A percentile compares a stretch with the other conserved stretches of the same genome.
These are phyloP conservation scores for Hyla sarda DNA, from an alignment of 2,113 vertebrate species.

Conservation along the genomic window DNA sequence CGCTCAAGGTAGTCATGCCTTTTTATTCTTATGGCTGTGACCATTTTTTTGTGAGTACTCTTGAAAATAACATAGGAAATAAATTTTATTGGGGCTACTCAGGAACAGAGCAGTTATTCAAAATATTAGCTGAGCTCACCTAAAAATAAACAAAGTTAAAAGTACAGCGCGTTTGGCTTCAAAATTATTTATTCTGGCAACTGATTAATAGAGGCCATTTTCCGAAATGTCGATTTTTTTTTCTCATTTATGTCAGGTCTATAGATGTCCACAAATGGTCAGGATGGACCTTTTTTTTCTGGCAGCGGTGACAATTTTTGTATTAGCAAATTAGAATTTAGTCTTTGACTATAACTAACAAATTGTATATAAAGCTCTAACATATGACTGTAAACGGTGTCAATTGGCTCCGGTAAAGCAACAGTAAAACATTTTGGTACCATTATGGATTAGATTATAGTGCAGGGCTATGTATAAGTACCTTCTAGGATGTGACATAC, in stretches of 20 bases:
- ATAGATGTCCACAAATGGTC: slow-evolving; percentile 17
- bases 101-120: slow-evolving; percentile 45
- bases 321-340: slow-evolving; percentile 2
- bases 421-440: not conserved
- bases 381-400: not conserved
- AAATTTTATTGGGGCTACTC: slow-evolving; percentile 38
- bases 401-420: not conserved
- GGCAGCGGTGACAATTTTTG: not conserved
- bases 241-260: slow-evolving; percentile 12
- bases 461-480: not conserved
- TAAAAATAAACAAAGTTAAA: slow-evolving; percentile 35
- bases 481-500: slow-evolving; percentile 18
- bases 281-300: not conserved
- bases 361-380: not conserved
- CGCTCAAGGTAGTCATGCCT: not conserved
- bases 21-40: not conserved
- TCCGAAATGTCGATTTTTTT: slow-evolving; percentile 33
- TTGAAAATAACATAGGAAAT: slow-evolving; percentile 47
- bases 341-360: no score
- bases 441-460: not conserved
- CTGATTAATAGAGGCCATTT: slow-evolving; percentile 26
- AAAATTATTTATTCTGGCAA: slow-evolving; percentile 34
- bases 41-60: not conserved
- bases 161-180: slow-evolving; percentile 38
- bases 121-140: slow-evolving; percentile 50